phyloP scores from a whole-genome alignment of 1,140 invertebrate species.

The Conus ventricosus region DNA sequence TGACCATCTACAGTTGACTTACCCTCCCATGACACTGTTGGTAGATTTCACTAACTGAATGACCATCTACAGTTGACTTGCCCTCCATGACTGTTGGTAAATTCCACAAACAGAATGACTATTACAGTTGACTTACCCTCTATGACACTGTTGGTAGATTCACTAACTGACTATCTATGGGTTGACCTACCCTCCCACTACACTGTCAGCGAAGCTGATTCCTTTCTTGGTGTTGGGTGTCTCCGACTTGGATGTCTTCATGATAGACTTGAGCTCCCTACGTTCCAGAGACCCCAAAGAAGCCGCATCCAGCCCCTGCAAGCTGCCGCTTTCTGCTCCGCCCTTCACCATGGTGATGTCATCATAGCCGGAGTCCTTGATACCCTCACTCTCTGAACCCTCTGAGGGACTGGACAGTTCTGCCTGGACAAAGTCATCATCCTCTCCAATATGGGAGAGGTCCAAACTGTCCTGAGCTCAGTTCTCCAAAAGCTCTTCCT shows the following conservation, averaged over 20 bases:
- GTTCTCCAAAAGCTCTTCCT: background rate
- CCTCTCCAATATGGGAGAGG: background rate
- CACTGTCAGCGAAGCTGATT: slow-evolving; percentile 68
- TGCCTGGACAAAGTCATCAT: background rate
- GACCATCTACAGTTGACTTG: too few species aligned
- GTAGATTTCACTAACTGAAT: too few species aligned
- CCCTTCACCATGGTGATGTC: background rate
- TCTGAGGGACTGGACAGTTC: background rate
- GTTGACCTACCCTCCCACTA: slow-evolving; percentile 68
- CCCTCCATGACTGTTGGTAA: too few species aligned
- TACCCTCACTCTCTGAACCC: background rate
- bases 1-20: too few species aligned
- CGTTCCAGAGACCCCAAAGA: slow-evolving; percentile 28
- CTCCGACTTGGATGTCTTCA: slow-evolving; percentile 57
- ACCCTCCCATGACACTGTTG: too few species aligned
- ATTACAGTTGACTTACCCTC: too few species aligned
- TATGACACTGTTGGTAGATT: too few species aligned
- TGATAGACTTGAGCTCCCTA: slow-evolving; percentile 66
- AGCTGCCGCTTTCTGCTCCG: background rate
- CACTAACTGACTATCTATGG: too few species aligned
- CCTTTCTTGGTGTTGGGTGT: slow-evolving; percentile 58
- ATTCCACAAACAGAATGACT: too few species aligned
- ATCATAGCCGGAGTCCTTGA: slow-evolving; percentile 28
- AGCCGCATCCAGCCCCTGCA: background rate
- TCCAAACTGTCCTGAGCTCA: slow-evolving; percentile 6